A percentile compares a stretch with the other conserved stretches of the same genome.
Conservation (phyloP, 2,888 invertebrate species). For the Agrotis puta region DNA sequence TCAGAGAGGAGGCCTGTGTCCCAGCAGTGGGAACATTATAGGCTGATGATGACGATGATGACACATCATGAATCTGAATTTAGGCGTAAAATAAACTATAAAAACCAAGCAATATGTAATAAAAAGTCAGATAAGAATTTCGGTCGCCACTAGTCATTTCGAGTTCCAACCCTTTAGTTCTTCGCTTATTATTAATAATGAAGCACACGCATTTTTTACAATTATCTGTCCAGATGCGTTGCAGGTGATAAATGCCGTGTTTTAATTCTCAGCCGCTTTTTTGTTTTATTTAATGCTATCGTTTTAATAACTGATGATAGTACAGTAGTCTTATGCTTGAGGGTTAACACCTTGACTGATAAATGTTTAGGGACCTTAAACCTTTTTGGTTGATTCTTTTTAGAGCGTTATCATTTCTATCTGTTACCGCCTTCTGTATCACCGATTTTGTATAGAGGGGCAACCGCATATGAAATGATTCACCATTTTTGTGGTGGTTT, state of each 20-base stretch:
- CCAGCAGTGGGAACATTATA: too few relatives aligned
- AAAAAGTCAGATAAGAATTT: conserved; percentile 9
- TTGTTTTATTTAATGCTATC: conserved; percentile 30
- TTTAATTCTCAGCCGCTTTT: conserved; percentile 31
- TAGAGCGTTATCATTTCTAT: not conserved
- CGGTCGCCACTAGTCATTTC: not conserved
- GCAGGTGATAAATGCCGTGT: conserved; percentile 49
- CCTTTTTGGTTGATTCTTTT: not conserved
- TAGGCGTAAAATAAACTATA: not conserved
- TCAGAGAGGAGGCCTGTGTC: too few relatives aligned
- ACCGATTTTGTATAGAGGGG: not conserved
- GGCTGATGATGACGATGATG: too few relatives aligned
- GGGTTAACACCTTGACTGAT: conserved; percentile 32
- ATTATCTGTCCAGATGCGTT: conserved; percentile 52
- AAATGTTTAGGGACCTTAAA: conserved; percentile 6
- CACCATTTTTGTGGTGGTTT: not conserved
- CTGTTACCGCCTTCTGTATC: not conserved
- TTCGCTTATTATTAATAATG: conserved; percentile 28
- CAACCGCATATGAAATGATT: not conserved
- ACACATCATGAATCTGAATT: too few relatives aligned
- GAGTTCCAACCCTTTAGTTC: conserved; percentile 8
- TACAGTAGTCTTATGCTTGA: conserved; percentile 15
- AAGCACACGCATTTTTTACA: conserved; percentile 23
- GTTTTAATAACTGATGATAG: conserved; percentile 32
- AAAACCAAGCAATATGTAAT: not conserved